Percentiles rank a stretch among this genome's conserved stretches.
Evolutionary conservation across 2,888 invertebrate genomes (phyloP).

Genomic region (Dichetophora obliterata): DNA sequence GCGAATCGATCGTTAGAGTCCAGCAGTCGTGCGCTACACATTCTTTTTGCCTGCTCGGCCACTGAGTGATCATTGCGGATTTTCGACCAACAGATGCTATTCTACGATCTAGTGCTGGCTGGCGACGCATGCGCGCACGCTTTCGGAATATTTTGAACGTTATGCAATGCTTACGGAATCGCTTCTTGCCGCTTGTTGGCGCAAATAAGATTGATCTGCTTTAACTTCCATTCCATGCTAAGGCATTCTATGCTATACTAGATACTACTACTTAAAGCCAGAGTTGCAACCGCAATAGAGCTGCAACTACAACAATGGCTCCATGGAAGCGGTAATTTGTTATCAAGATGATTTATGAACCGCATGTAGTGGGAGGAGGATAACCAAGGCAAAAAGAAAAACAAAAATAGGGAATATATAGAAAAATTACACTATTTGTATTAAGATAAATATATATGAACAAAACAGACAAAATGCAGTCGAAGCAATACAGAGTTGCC

Average conservation of each 20-base stretch:
- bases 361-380: constrained; percentile 62
- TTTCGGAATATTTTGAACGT: background rate
- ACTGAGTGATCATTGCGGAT: background rate
- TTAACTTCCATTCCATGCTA: constrained; percentile 56
- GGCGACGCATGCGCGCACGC: constrained; percentile 8
- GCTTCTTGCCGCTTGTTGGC: constrained; percentile 45
- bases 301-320: constrained; percentile 32
- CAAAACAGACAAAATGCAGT: background rate
- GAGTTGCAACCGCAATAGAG: background rate
- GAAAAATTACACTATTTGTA: background rate
- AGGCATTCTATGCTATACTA: background rate
- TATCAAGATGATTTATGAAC: constrained; percentile 68
- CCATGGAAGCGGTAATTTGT: constrained; percentile 66
- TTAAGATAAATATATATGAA: background rate
- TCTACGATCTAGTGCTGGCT: background rate
- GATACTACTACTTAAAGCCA: background rate
- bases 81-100: constrained; percentile 15
- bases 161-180: constrained; percentile 20
- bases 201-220: constrained; percentile 63
- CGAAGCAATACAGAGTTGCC: too few species aligned
- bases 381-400: constrained; percentile 44
- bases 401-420: background rate
- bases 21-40: constrained; percentile 31
- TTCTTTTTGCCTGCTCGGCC: background rate
- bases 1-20: background rate